Conservation (phyloP, 2,888 invertebrate species). For the Hirtodrosophila confusa region DNA sequence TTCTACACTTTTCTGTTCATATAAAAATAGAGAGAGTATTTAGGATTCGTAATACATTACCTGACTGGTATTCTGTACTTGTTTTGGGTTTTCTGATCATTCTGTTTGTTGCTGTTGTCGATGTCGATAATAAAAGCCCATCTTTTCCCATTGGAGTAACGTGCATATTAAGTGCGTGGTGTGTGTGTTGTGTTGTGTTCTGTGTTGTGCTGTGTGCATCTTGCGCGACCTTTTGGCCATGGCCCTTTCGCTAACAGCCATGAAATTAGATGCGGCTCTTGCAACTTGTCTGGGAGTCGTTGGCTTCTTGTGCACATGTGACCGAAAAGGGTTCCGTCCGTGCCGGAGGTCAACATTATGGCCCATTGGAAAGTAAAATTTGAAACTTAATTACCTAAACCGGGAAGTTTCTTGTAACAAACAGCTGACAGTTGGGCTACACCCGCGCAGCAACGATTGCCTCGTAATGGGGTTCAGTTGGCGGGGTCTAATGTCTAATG, state of each 20-base stretch:
- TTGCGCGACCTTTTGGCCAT: conserved; percentile 70
- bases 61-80: conserved; percentile 11
- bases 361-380: conserved; percentile 70
- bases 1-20: not conserved
- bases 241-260: conserved; percentile 77
- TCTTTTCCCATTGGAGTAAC: conserved; percentile 37
- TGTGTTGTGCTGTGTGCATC: conserved; percentile 45
- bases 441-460: conserved; percentile 66
- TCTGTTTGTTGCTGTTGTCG: conserved; percentile 38
- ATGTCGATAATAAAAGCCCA: conserved; percentile 73
- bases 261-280: conserved; percentile 72
- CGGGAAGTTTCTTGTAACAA: conserved; percentile 64
- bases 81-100: conserved; percentile 27
- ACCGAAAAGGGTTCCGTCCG: conserved; percentile 64
- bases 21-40: conserved; percentile 17
- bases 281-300: conserved; percentile 52
- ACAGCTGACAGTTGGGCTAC: conserved; percentile 75
- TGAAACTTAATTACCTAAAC: conserved; percentile 72
- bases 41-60: not conserved
- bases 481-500: conserved; percentile 42
- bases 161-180: conserved; percentile 68
- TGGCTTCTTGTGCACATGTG: conserved; percentile 55
- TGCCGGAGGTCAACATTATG: conserved; percentile 58
- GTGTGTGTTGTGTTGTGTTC: conserved; percentile 21
- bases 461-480: not conserved